These are phyloP conservation scores for Cosmia trapezina DNA, from an alignment of 2,888 invertebrate species.

Conservation along the genomic window DNA sequence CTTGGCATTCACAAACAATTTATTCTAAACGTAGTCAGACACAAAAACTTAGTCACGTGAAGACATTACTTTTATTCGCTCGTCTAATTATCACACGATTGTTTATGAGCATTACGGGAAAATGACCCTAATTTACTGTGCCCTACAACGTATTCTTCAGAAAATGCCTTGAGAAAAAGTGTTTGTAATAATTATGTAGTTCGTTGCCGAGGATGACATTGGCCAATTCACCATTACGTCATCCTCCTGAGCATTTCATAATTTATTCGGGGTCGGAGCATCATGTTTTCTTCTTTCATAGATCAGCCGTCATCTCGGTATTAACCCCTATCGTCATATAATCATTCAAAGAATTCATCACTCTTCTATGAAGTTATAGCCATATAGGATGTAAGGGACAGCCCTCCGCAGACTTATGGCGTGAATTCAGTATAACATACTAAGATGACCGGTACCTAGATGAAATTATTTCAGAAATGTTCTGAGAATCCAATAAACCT, in stretches of 20 bases:
- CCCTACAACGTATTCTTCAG: background rate
- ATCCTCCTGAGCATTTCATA: background rate
- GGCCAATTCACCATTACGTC: background rate
- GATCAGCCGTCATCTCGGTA: too few species aligned
- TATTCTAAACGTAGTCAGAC: conserved; percentile 7
- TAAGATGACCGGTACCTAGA: too few species aligned
- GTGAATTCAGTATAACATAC: too few species aligned
- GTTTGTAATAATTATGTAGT: background rate
- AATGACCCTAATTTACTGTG: conserved; percentile 9
- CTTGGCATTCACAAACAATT: conserved; percentile 16
- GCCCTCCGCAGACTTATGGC: too few species aligned
- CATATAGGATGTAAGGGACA: too few species aligned
- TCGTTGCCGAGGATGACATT: background rate
- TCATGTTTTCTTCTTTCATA: background rate
- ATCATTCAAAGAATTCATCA: too few species aligned
- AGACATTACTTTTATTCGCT: conserved; percentile 22
- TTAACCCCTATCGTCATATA: too few species aligned
- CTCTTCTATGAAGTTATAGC: too few species aligned
- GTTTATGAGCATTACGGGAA: conserved; percentile 26
- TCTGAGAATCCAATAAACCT: too few species aligned
- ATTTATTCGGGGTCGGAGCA: background rate
- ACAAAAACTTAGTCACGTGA: conserved; percentile 36
- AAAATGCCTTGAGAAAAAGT: background rate
- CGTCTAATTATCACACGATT: conserved; percentile 41
- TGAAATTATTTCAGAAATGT: too few species aligned